These are phyloP conservation scores for Bombus breviceps DNA, from an alignment of 1,140 invertebrate genomes.

Conservation along the genomic window DNA sequence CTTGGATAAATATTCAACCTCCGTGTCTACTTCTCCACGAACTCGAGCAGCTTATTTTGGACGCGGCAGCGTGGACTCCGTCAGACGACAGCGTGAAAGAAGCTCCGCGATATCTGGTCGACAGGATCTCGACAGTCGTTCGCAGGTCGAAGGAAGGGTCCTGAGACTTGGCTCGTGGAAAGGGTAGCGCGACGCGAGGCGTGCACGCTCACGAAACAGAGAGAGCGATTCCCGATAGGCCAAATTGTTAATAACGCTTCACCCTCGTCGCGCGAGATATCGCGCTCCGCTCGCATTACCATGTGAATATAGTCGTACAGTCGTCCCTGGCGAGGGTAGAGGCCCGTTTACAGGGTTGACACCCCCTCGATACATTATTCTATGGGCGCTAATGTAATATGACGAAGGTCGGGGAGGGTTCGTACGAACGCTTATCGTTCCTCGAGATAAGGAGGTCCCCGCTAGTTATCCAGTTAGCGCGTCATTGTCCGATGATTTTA, in stretches of 20 bases:
- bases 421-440: constrained; percentile 72
- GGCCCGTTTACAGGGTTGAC: constrained; percentile 66
- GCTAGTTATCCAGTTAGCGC: constrained; percentile 82
- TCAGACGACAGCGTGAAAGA: not conserved
- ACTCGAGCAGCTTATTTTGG: not conserved
- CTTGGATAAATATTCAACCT: not conserved
- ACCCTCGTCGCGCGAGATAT: constrained; percentile 77
- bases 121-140: constrained; percentile 55
- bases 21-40: not conserved
- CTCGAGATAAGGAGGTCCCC: constrained; percentile 76
- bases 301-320: constrained; percentile 80
- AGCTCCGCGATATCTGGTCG: constrained; percentile 21
- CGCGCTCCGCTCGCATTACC: constrained; percentile 78
- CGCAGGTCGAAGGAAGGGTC: constrained; percentile 36
- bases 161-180: not conserved
- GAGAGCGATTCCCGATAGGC: constrained; percentile 64
- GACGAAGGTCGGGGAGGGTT: constrained; percentile 67
- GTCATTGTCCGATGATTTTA: constrained; percentile 82
- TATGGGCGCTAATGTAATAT: constrained; percentile 80
- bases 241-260: constrained; percentile 81
- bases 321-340: constrained; percentile 37
- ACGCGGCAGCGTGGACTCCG: not conserved
- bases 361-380: constrained; percentile 77
- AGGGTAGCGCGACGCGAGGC: not conserved
- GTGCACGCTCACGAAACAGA: constrained; percentile 17